phyloP scores from a whole-genome alignment of 92 coral and sea anemone genomes.

The Phenganax marumi region DNA sequence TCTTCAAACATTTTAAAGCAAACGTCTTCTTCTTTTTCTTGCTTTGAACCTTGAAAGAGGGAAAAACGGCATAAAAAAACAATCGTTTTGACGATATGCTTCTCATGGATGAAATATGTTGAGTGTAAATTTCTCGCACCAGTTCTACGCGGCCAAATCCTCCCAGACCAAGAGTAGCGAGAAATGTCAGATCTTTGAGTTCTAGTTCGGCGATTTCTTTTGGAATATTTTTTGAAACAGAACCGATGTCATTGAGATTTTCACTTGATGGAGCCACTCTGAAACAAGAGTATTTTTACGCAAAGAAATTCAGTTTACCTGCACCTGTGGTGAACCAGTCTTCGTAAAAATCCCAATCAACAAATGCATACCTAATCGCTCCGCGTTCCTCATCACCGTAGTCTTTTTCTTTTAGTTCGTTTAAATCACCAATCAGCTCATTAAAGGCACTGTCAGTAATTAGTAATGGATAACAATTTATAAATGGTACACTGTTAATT shows the following conservation, averaged over 20 bases:
- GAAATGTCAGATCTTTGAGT: constrained; percentile 76
- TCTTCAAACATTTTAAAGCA: constrained; percentile 91
- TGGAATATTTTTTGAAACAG: constrained; percentile 58
- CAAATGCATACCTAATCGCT: constrained; percentile 62
- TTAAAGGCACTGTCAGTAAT: constrained; percentile 66
- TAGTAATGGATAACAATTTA: background rate
- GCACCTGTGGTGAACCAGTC: no score
- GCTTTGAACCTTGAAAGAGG: constrained; percentile 69
- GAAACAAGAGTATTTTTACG: background rate
- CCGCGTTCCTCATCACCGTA: constrained; percentile 95
- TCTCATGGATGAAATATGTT: background rate
- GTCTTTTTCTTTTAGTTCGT: constrained; percentile 78
- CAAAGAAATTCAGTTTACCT: background rate
- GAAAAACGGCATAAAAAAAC: background rate
- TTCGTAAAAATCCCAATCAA: background rate
- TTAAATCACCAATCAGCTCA: constrained; percentile 80
- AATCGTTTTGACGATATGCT: background rate
- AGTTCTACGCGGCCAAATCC: constrained; percentile 87
- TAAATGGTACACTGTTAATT: no score
- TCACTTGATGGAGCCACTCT: constrained; percentile 18
- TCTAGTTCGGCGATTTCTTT: constrained; percentile 74
- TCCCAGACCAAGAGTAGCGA: constrained; percentile 88
- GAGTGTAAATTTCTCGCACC: background rate
- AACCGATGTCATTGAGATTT: constrained; percentile 23
- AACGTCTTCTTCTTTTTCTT: constrained; percentile 78